Conservation (phyloP, 2,113 vertebrate genomes). For the Phycodurus eques region DNA sequence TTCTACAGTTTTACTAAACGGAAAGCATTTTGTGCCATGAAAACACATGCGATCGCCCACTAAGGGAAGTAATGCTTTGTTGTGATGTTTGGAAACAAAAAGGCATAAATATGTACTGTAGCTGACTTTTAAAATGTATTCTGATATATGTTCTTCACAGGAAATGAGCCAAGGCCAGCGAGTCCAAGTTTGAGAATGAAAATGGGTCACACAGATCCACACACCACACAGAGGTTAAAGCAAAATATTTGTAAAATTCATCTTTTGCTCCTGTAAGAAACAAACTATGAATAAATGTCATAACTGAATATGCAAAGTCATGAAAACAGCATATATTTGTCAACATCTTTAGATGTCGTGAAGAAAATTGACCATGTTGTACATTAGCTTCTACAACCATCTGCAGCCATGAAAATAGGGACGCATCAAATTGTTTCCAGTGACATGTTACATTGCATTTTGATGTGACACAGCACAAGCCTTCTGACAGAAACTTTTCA, state of each 20-base stretch:
- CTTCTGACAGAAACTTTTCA: conserved; percentile 1
- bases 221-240: not conserved
- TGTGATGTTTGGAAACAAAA: conserved; percentile 8
- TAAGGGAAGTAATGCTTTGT: conserved; percentile 46
- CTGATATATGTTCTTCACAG: no score
- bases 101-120: conserved; percentile 12
- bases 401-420: conserved; percentile 16
- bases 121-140: no score
- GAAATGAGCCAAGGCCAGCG: no score
- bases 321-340: conserved; percentile 17
- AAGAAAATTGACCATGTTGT: conserved; percentile 11
- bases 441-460: conserved; percentile 38
- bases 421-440: conserved; percentile 15
- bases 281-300: conserved; percentile 27
- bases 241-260: not conserved
- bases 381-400: conserved; percentile 32
- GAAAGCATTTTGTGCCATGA: conserved; percentile 36
- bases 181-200: no score
- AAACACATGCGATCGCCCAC: conserved; percentile 51
- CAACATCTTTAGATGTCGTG: conserved; percentile 18
- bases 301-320: conserved; percentile 5
- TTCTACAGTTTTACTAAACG: conserved; percentile 38
- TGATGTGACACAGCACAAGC: conserved; percentile 16
- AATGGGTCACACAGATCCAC: no score
- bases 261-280: conserved; percentile 13